Evolutionary conservation across 1,140 invertebrate genomes (phyloP).

Genomic region (Panagrolaimus sp.): DNA sequence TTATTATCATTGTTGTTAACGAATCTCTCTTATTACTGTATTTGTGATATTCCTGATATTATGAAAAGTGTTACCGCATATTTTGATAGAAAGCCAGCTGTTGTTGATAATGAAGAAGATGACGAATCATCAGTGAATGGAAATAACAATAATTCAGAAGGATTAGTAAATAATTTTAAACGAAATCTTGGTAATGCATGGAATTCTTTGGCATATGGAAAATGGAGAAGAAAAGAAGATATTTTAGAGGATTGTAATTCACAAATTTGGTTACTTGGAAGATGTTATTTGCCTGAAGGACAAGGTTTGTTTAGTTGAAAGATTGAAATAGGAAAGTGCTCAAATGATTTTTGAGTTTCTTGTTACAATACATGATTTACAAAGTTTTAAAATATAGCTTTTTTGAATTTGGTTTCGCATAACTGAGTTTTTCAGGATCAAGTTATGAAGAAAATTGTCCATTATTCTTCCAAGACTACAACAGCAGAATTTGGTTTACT

Average conservation of each 20-base stretch:
- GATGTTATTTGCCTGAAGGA: conserved; percentile 5
- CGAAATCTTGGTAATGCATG: conserved; percentile 7
- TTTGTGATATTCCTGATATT: too few relatives aligned
- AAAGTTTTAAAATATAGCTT: too few relatives aligned
- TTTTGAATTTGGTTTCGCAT: not conserved
- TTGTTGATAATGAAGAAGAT: too few relatives aligned
- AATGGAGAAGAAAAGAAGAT: conserved; percentile 4
- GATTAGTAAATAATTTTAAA: not conserved
- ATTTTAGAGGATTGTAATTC: not conserved
- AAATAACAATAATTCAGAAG: too few relatives aligned
- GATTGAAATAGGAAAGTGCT: too few relatives aligned
- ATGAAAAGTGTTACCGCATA: too few relatives aligned
- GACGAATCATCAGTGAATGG: too few relatives aligned
- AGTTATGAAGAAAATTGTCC: not conserved
- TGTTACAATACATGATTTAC: too few relatives aligned
- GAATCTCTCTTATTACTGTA: too few relatives aligned
- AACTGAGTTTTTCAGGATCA: not conserved
- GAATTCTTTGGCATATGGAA: conserved; percentile 1
- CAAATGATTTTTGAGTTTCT: too few relatives aligned
- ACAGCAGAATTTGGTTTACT: not conserved
- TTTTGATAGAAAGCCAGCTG: too few relatives aligned
- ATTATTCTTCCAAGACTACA: not conserved
- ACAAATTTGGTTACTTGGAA: not conserved
- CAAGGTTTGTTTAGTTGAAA: not conserved
- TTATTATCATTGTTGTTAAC: too few relatives aligned